Percentiles rank a stretch among this genome's conserved stretches.
Evolutionary conservation across 2,888 invertebrate species (phyloP).

Genomic region (Hirtodrosophila cameraria): DNA sequence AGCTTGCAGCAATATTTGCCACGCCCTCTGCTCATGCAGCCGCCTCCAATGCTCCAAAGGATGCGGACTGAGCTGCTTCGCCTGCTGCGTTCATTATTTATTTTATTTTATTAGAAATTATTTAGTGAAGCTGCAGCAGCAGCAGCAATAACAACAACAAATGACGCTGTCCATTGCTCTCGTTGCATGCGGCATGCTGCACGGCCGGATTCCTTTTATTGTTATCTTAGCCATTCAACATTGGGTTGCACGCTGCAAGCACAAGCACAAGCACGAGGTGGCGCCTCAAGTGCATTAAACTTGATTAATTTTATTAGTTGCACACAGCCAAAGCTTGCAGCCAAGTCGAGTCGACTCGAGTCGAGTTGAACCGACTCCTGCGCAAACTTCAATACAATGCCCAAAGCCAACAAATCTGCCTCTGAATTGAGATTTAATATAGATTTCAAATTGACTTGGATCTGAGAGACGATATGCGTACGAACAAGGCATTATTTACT

Average conservation of each 20-base stretch:
- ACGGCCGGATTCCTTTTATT: constrained; percentile 68
- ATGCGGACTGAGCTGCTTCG: constrained; percentile 40
- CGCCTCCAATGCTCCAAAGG: no score
- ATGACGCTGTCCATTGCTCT: constrained; percentile 9
- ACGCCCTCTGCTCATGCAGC: constrained; percentile 8
- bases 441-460: no score
- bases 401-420: constrained; percentile 18
- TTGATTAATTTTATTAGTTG: constrained; percentile 76
- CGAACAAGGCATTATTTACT: no score
- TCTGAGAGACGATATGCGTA: no score
- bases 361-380: no score
- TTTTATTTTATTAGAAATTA: constrained; percentile 80
- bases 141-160: constrained; percentile 22
- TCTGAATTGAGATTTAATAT: constrained; percentile 1
- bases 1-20: constrained; percentile 75
- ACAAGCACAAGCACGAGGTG: no score
- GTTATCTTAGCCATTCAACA: constrained; percentile 73
- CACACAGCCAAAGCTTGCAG: constrained; percentile 13
- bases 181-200: constrained; percentile 30
- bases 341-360: no score
- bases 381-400: constrained; percentile 12
- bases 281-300: constrained; percentile 69
- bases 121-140: constrained; percentile 61
- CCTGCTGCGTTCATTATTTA: constrained; percentile 75
- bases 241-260: constrained; percentile 28